These are phyloP conservation scores for Pelecanoides urinatrix DNA, from an alignment of 2,113 vertebrate genomes.

Conservation along the genomic window DNA sequence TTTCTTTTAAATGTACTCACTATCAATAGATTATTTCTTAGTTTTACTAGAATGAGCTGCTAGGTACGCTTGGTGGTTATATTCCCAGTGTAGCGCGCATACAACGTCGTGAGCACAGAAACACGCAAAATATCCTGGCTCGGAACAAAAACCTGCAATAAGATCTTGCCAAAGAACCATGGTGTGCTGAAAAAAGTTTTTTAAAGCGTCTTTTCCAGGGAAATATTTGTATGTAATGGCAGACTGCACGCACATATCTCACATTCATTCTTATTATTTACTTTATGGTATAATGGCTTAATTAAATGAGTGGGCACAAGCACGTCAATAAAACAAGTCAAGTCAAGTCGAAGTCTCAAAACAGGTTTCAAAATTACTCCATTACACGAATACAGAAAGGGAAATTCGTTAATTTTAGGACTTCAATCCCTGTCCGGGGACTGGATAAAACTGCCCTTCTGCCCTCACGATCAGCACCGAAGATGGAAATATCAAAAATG, in stretches of 20 bases:
- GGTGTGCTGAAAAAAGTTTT: background rate
- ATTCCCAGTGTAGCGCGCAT: background rate
- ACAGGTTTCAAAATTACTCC: conserved; percentile 55
- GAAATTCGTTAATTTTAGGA: conserved; percentile 41
- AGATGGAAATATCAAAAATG: background rate
- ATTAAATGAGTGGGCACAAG: conserved; percentile 64
- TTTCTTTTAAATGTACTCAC: conserved; percentile 72
- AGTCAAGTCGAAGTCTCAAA: conserved; percentile 60
- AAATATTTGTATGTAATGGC: conserved; percentile 24
- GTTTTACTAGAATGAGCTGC: conserved; percentile 58
- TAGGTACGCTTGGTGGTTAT: conserved; percentile 59
- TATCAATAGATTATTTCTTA: conserved; percentile 76
- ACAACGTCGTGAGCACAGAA: background rate
- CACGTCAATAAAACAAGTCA: conserved; percentile 66
- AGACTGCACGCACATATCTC: conserved; percentile 28
- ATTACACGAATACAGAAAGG: conserved; percentile 28
- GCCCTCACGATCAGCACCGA: background rate
- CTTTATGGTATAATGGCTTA: conserved; percentile 65
- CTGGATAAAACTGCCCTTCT: background rate
- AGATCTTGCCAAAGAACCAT: background rate
- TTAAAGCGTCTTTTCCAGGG: background rate
- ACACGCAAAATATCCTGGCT: background rate
- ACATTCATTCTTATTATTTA: conserved; percentile 60
- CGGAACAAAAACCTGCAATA: conserved; percentile 36
- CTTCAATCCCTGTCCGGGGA: background rate